A percentile compares a stretch with the other conserved stretches of the same genome.
Evolutionary conservation across 1,140 invertebrate species (phyloP).

Genomic region (Grapholita molesta): DNA sequence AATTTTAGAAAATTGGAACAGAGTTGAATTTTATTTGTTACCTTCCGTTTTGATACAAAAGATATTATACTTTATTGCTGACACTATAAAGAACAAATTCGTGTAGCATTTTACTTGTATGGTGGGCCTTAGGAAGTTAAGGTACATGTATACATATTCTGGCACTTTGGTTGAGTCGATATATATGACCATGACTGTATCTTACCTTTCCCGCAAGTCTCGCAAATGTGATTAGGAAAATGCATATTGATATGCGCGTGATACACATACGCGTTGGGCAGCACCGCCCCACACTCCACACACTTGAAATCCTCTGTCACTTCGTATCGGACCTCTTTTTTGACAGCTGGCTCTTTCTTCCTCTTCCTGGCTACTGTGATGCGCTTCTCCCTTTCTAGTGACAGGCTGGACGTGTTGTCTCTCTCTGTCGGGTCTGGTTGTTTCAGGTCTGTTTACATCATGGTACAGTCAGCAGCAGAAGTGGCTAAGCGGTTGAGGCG

Average conservation of each 20-base stretch:
- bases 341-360: not conserved
- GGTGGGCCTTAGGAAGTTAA: too few relatives aligned
- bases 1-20: too few relatives aligned
- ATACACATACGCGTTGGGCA: constrained; percentile 20
- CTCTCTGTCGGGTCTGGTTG: not conserved
- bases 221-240: constrained; percentile 28
- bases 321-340: constrained; percentile 9
- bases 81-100: too few relatives aligned
- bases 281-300: not conserved
- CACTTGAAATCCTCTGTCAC: constrained; percentile 23
- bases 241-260: constrained; percentile 27
- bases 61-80: too few relatives aligned
- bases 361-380: constrained; percentile 12
- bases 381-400: not conserved
- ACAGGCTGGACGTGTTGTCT: not conserved
- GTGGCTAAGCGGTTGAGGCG: too few relatives aligned
- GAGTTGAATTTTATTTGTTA: too few relatives aligned
- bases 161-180: too few relatives aligned
- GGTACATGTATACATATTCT: too few relatives aligned
- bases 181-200: too few relatives aligned
- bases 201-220: constrained; percentile 25
- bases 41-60: too few relatives aligned
- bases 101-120: too few relatives aligned
- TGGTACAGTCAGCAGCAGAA: too few relatives aligned
- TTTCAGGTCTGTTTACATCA: not conserved